Percentiles rank a stretch among this genome's conserved stretches.
Evolutionary conservation across 2,888 invertebrate species (phyloP).

Genomic region (Acleris holmiana): DNA sequence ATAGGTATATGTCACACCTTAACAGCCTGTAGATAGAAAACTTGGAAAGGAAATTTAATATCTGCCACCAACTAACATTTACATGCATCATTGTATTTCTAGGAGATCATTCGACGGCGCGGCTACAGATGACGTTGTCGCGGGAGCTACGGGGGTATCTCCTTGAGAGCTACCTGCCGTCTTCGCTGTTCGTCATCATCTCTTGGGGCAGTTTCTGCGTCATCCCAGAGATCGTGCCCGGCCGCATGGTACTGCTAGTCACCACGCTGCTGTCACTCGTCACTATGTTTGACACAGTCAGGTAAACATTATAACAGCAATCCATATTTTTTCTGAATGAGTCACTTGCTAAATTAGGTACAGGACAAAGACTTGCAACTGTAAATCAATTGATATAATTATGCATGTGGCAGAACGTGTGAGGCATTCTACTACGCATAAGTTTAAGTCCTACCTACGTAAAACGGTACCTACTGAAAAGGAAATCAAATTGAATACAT

Average conservation of each 20-base stretch:
- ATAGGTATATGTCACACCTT: background rate
- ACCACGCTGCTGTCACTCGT: conserved; percentile 86
- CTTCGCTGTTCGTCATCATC: conserved; percentile 86
- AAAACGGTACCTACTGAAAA: too few species aligned
- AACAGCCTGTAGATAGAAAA: conserved; percentile 1
- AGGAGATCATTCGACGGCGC: conserved; percentile 86
- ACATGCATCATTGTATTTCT: conserved; percentile 41
- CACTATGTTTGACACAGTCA: conserved; percentile 88
- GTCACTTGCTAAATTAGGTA: too few species aligned
- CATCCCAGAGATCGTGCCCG: conserved; percentile 87
- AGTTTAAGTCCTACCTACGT: too few species aligned
- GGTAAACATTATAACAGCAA: conserved; percentile 60
- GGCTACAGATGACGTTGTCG: conserved; percentile 85
- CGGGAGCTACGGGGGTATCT: conserved; percentile 86
- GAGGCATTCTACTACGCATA: too few species aligned
- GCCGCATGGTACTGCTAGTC: conserved; percentile 86
- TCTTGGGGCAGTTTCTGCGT: conserved; percentile 88
- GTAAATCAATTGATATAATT: too few species aligned
- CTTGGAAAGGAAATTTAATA: background rate
- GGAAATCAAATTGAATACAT: too few species aligned
- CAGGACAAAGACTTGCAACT: too few species aligned
- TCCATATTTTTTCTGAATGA: too few species aligned
- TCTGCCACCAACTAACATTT: conserved; percentile 12
- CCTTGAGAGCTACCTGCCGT: conserved; percentile 86
- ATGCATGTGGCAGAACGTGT: too few species aligned